Base-by-base conservation (phyloP, 2,113 vertebrate genomes). In the Capricornis sumatraensis region DNA sequence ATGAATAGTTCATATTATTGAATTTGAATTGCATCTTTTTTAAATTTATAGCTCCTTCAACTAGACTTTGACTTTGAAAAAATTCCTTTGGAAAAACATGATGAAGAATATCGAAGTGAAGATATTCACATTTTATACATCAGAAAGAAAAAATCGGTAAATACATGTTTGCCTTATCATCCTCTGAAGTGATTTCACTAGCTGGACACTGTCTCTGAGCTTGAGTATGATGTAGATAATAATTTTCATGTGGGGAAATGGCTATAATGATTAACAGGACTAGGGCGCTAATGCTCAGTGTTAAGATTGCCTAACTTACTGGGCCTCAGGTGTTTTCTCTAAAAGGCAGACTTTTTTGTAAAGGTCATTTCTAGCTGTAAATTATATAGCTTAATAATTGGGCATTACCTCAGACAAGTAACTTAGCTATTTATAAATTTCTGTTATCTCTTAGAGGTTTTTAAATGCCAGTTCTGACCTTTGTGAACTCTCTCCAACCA, bases 101-200 rank as follows among this genome's bases (percentile, higher is more conserved):
- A 99, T 60, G 99, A 99, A 95, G 99, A 99, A 95, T 99, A 99
- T 50, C 99, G 99, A 94, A 99, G 99, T 30, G 99, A 99, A 76
- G 99, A 99, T 98, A 99, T 99, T 93, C 99, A 99, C 86, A 99
- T 99, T 74, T 17, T 99, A 64, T 99, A 97, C 95, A 99, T 99
- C 96, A 98, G 91, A 96, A 98, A 97, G 98, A 99, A 98, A 28
- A 91, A 14, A 33, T 7, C 0, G 94, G 98, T 99, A 91, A 53
- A 96, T 97, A 83, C 11, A 50, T 36, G 71, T 50, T 64, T 5
- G 64, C 13, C 0, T 94, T 13, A 94, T 83, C 6, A 45, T 88
- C 8, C 27, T 95, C 85, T 95, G 74, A 88, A 43, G 50, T 78
- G 21, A 25, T 89, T 94, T 96, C 14, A 36, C 55, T 89, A 81